Percentiles rank a stretch among this genome's conserved stretches.
Conservation (phyloP, 2,113 vertebrate genomes). For the Struthidea cinerea region DNA sequence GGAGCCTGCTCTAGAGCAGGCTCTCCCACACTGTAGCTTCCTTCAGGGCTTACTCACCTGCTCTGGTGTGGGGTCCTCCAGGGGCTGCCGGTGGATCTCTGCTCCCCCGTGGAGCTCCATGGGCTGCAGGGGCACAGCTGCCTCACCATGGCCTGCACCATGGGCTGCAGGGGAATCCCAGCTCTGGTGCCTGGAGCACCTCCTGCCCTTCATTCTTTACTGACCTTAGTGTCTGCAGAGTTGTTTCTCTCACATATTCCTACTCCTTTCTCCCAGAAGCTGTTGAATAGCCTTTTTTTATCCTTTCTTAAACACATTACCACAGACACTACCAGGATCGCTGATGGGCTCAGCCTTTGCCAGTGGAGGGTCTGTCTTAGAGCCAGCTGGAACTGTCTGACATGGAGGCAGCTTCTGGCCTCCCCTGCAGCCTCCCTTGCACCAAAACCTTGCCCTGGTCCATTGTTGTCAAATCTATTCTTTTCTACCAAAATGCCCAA, state of each 20-base stretch:
- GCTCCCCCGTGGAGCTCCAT: rapidly evolving
- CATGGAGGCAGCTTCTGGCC: background rate
- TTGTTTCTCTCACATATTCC: background rate
- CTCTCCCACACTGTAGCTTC: background rate
- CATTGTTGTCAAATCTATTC: background rate
- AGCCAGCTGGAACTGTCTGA: background rate
- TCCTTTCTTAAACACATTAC: background rate
- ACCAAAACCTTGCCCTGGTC: background rate
- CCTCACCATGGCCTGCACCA: background rate
- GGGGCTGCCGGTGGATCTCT: background rate
- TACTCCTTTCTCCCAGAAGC: background rate
- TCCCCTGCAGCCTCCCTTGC: background rate
- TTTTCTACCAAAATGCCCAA: background rate
- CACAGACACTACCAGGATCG: rapidly evolving
- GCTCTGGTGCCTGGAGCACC: rapidly evolving
- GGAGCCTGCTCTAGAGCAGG: background rate
- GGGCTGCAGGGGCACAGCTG: background rate
- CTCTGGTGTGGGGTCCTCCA: rapidly evolving
- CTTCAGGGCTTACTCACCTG: background rate
- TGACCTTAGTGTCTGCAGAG: background rate
- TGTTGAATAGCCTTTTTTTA: background rate
- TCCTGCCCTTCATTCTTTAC: background rate
- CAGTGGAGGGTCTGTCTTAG: rapidly evolving
- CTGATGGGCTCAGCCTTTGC: background rate
- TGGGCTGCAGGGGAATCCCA: background rate